A percentile compares a stretch with the other conserved stretches of the same genome.
phyloP scores from a whole-genome alignment of 2,888 invertebrate species.

The Panopea generosa region DNA sequence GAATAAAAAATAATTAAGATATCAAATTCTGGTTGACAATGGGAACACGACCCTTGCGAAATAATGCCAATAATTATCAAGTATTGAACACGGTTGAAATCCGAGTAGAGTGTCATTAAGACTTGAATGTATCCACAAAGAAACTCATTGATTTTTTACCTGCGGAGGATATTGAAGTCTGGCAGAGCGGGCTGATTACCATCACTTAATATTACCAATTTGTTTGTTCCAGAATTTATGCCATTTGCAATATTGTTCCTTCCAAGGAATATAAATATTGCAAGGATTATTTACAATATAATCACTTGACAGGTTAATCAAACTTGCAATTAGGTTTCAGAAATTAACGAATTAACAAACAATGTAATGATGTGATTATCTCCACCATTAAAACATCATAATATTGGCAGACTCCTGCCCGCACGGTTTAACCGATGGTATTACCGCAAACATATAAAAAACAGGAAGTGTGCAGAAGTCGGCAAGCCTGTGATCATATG shows the following conservation, averaged over 20 bases:
- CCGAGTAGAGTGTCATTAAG: constrained; percentile 5
- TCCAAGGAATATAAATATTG: no score
- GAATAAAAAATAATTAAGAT: no score
- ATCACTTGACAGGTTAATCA: not conserved
- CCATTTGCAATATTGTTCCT: no score
- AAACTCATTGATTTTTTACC: constrained; percentile 2
- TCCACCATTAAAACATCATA: constrained; percentile 5
- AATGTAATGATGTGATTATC: not conserved
- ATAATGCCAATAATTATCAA: constrained; percentile 20
- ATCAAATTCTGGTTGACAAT: no score
- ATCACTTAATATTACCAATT: no score
- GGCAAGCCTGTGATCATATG: no score
- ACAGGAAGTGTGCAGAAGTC: not conserved
- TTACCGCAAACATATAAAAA: constrained; percentile 1
- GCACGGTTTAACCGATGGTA: not conserved
- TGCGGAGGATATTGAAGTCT: not conserved
- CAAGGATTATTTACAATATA: no score
- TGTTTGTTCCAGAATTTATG: no score
- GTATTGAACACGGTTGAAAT: constrained; percentile 14
- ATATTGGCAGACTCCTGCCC: constrained; percentile 1
- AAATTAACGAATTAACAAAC: constrained; percentile 1
- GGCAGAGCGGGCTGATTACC: not conserved
- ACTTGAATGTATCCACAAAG: constrained; percentile 4
- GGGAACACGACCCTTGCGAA: no score
- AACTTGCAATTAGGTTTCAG: constrained; percentile 4